Base-by-base conservation (phyloP, 2,797 vertebrate genomes). In the Catharus ustulatus region DNA sequence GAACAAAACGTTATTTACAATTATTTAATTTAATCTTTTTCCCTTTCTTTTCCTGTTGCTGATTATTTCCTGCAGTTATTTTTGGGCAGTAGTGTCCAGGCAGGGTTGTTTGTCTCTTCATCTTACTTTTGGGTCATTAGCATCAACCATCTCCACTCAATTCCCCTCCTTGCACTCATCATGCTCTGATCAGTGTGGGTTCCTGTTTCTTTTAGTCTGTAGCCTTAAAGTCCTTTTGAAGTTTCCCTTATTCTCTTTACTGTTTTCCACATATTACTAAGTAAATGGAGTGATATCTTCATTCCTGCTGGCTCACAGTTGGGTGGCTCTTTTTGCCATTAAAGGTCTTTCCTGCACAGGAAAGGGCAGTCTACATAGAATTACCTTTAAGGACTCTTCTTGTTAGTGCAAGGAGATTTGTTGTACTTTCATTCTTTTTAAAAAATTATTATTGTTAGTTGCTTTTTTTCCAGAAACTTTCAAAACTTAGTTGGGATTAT, bases 391-490 rank as follows among this genome's bases (percentile, higher is more conserved):
- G 48, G 9, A 29, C 8, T n/a, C 11, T 27, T 43, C 15, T 69
- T 76, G 3, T 23, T 24, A 18, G 13, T 27, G 5, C 32, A 8
- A 72, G 3, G 18, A 7, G 1, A 12, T 5, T n/a, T 18, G 6
- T 1, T 10, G 11, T 2, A 5, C 26, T 32, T 26, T 29, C 11
- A 2, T 15, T 9, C 16, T 9, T 27, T 26, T 17, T 32, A 49
- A 49, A 34, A 34, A 21, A 23, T 32, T 26, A 5, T 38, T 29
- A 9, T 52, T 5, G 3, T 24, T 20, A 12, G 0, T 34, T 71
- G 29, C 0, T 7, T 36, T 40, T 49, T 66, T 57, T 26, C 10
- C 14, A 55, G 14, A 45, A 55, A 1, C 8, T 81, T 81, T 63
- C n/a, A 84, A 71, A 30, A 29, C 9, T 32, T 46, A 5, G 5